These are phyloP conservation scores for Archivesica marissinica DNA, from an alignment of 1,140 invertebrate species.

Conservation along the genomic window DNA sequence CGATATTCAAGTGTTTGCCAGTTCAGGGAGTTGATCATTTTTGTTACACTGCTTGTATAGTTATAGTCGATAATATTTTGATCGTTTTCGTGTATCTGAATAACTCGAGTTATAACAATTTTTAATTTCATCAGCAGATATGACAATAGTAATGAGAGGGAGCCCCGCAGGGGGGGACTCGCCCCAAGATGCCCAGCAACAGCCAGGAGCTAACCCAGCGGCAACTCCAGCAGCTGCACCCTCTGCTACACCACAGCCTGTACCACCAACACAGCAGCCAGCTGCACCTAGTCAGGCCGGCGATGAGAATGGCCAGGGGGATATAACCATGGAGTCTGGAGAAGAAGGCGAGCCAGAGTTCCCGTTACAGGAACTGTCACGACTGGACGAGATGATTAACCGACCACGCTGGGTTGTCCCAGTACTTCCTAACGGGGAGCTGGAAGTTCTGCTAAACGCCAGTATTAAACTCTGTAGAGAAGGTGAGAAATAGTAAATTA, in stretches of 20 bases:
- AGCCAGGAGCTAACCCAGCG: constrained; percentile 57
- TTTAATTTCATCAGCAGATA: constrained; percentile 67
- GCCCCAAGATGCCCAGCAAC: constrained; percentile 79
- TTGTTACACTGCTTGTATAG: no score
- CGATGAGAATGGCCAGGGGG: constrained; percentile 69
- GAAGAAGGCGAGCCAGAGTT: constrained; percentile 89
- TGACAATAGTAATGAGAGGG: constrained; percentile 84
- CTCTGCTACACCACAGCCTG: constrained; percentile 25
- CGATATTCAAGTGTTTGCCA: no score
- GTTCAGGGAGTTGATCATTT: no score
- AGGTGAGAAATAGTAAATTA: constrained; percentile 85
- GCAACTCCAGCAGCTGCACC: constrained; percentile 57
- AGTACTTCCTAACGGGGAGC: constrained; percentile 97
- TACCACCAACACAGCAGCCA: constrained; percentile 18
- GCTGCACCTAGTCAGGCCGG: constrained; percentile 28
- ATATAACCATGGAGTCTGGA: constrained; percentile 64
- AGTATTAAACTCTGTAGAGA: constrained; percentile 93
- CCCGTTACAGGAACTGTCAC: constrained; percentile 92
- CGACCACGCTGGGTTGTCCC: constrained; percentile 97
- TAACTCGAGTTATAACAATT: no score
- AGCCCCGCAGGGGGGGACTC: constrained; percentile 82
- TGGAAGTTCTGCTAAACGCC: constrained; percentile 95
- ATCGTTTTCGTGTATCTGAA: no score
- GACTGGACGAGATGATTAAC: constrained; percentile 96
- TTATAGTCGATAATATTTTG: no score